Base-by-base conservation (phyloP, 2,113 vertebrate species). In the cat (Felis catus) region DNA sequence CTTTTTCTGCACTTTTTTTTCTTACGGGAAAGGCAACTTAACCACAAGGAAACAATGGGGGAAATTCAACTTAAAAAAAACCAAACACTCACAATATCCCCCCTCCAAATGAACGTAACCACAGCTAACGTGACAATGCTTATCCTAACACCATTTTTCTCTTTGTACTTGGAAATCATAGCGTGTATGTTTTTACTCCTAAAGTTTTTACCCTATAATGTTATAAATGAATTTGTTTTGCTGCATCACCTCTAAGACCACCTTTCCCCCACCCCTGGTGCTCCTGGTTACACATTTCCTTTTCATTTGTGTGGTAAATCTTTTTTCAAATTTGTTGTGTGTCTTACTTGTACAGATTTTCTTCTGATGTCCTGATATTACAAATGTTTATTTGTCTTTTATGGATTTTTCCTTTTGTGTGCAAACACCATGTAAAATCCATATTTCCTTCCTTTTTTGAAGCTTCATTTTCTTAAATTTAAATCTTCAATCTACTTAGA, bases 391-490 rank as follows among this genome's bases (percentile, higher is more conserved):
- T 7, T 63, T 96, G 45, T 85, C 85, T 74, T 48, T 48, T 39
- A 29, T 36, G 29, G 18, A 70, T 76, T 76, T 96, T 94, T 84
- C 33, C 58, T 96, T 94, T 85, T 53, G 27, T 3, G 16, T 68
- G 33, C 6, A 65, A 91, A 15, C 5, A 48, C 55, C 12, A 29
- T 33, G 8, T 78, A 21, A 36, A 55, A 73, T 83, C 48, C 61
- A 27, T 25, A 48, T 25, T 4, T 18, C 27, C 73, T 87, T 92
- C 11, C 70, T 83, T 48, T 53, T 80, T 86, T 53, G 29, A 84
- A 76, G n/a, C 61, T 88, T 45, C 16, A 36, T 70, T 91, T 96
- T 96, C 51, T 63, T 78, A 91, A 91, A 29, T 83, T 36, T 53
- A 91, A 83, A 70, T 55, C n/a, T 91, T 81, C 53, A 78, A 68